phyloP scores from a whole-genome alignment of 2,888 invertebrate genomes.

The Saturnia japonica region DNA sequence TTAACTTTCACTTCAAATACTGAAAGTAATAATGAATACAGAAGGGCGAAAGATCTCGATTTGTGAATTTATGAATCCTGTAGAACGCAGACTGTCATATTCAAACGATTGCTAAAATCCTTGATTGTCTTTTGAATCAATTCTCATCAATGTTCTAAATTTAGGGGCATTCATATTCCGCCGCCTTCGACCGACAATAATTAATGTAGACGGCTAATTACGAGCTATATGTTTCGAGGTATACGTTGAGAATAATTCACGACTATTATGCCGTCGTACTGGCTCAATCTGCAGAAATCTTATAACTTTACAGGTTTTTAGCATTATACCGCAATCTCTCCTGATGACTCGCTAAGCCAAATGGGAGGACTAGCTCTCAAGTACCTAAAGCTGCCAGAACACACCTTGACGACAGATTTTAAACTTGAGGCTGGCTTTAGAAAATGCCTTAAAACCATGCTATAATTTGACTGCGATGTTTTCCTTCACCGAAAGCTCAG shows the following conservation, averaged over 20 bases:
- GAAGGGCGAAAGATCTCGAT: conserved; percentile 39
- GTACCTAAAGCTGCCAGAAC: no score
- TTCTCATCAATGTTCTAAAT: conserved; percentile 48
- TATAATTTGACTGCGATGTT: no score
- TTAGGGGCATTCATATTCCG: conserved; percentile 42
- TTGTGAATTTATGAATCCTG: conserved; percentile 65
- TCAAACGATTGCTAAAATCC: conserved; percentile 48
- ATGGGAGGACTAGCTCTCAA: no score
- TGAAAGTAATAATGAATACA: conserved; percentile 46
- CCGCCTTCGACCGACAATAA: conserved; percentile 33
- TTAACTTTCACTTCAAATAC: conserved; percentile 40
- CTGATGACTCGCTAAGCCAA: no score
- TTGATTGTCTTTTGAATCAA: conserved; percentile 60
- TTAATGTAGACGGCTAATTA: conserved; percentile 26
- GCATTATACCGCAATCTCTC: no score
- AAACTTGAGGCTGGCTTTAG: no score
- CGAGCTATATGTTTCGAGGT: conserved; percentile 25
- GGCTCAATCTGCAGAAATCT: neutral
- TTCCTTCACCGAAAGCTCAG: no score
- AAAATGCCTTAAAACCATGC: no score
- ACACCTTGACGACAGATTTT: no score
- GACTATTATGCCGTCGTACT: neutral
- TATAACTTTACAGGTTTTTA: neutral
- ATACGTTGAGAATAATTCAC: conserved; percentile 28
- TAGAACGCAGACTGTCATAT: conserved; percentile 32